Evolutionary conservation across 2,113 vertebrate genomes (phyloP), one percentile per base, ranked within the genome.

Genomic region (Chloroceryle aenea): DNA sequence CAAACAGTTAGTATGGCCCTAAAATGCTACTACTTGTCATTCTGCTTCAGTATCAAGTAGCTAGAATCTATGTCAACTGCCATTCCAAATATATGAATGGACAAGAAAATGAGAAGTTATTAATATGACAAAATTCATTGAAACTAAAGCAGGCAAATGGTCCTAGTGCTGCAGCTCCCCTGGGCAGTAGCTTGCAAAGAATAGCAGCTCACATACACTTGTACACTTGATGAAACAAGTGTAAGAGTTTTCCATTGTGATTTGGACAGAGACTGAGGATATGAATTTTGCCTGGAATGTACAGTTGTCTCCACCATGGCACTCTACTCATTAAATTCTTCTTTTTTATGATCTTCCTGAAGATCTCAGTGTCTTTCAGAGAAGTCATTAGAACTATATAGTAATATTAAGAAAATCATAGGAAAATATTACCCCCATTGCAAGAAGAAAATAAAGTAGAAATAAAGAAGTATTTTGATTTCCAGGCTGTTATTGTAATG

Each of bases 21-120:
- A 78, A 84, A 95, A 89, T 72, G 73, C 80, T 92, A 56, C 75
- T 59, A 64, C 68, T 68, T 69, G 40, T 84, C 69, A 48, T 80
- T 84, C 62, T 94, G 81, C 64, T 66, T 89, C 81, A 88, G 43
- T 56, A 38, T 78, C 68, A 78, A 87, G 56, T 86, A 95, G 85
- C 76, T 89, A 92, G 59, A 73, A 90, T 68, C 36, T 53, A 48
- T 77, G 84, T 73, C 61, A 75, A 15, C 64, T 89, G 36, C 84
- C 68, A 89, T 38, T 84, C 75, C 71, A 73, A 81, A 84, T 92
- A 91, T 76, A 93, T 72, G 68, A 85, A 87, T 82, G 73, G 4
- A 48, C 34, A 75, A 71, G 47, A 62, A 91, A 91, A 91, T 13
- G 8, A 61, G 38, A 78, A 43, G 34, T 91, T 86, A 66, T 72